These are phyloP conservation scores for Eumerus sabulonum DNA, from an alignment of 2,888 invertebrate genomes.

Conservation along the genomic window DNA sequence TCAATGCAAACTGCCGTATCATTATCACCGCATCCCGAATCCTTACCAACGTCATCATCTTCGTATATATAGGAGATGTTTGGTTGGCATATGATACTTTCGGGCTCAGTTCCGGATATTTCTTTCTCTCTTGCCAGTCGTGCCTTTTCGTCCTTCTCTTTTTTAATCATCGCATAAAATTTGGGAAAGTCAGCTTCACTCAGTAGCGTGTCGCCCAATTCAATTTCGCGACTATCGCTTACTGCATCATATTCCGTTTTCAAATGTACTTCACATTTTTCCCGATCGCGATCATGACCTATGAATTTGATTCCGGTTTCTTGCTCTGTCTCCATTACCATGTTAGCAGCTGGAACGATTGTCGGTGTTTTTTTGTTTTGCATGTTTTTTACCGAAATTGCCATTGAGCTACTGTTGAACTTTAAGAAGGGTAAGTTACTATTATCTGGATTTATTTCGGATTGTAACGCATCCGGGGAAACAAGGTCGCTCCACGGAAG, in stretches of 20 bases:
- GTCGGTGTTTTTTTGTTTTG: slow-evolving; percentile 2
- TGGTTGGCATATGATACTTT: slow-evolving; percentile 60
- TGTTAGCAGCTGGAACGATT: slow-evolving; percentile 10
- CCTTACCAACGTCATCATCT: slow-evolving; percentile 20
- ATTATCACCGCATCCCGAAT: slow-evolving; percentile 20
- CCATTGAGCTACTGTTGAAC: slow-evolving; percentile 46
- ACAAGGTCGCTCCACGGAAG: no score
- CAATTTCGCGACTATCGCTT: neutral
- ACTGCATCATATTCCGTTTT: neutral
- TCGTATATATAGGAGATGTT: slow-evolving; percentile 51
- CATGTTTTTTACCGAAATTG: slow-evolving; percentile 24
- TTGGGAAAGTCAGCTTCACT: slow-evolving; percentile 20
- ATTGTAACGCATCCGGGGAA: no score
- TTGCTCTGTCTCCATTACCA: slow-evolving; percentile 15
- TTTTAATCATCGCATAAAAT: slow-evolving; percentile 36
- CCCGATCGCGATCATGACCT: neutral
- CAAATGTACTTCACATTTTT: neutral
- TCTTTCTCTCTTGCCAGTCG: no score
- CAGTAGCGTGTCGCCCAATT: slow-evolving; percentile 7
- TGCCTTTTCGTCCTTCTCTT: slow-evolving; percentile 12
- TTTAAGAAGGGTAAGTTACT: slow-evolving; percentile 27
- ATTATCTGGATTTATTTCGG: no score
- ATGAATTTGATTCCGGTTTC: neutral
- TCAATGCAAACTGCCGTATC: slow-evolving; percentile 49
- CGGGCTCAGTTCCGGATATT: slow-evolving; percentile 21